Evolutionary conservation across 2,888 invertebrate genomes (phyloP).

Genomic region (Scaptomyza reducta): DNA sequence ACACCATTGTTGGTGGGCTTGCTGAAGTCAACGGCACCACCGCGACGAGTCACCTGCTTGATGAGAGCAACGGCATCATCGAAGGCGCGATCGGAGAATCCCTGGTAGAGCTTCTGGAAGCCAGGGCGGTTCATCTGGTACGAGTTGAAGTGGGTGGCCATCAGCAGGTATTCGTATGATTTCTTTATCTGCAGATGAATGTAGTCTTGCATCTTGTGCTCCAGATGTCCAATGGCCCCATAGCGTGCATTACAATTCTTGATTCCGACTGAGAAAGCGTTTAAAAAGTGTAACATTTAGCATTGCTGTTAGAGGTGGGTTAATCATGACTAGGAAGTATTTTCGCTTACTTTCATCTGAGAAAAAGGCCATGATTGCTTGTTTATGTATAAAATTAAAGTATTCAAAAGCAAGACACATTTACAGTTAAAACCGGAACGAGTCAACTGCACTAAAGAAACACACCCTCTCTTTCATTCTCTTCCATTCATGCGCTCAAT

Average conservation of each 20-base stretch:
- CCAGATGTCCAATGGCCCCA: constrained; percentile 74
- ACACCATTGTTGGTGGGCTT: constrained; percentile 56
- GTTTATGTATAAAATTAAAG: constrained; percentile 65
- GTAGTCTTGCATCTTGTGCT: constrained; percentile 77
- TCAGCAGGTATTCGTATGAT: constrained; percentile 91
- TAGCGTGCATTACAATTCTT: constrained; percentile 72
- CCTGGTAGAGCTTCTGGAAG: constrained; percentile 90
- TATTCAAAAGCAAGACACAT: constrained; percentile 50
- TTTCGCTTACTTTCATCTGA: constrained; percentile 76
- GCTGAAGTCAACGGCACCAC: constrained; percentile 87
- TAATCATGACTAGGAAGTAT: constrained; percentile 37
- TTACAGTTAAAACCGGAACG: constrained; percentile 51
- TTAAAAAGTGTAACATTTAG: constrained; percentile 5
- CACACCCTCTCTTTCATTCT: constrained; percentile 35
- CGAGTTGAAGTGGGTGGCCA: constrained; percentile 91
- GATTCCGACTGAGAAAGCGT: constrained; percentile 34
- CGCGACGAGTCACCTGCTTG: constrained; percentile 90
- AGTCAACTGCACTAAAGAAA: constrained; percentile 12
- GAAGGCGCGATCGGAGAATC: constrained; percentile 90
- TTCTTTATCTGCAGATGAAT: constrained; percentile 88
- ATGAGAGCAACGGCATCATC: constrained; percentile 90
- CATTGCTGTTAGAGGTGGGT: constrained; percentile 5
- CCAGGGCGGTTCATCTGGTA: constrained; percentile 91
- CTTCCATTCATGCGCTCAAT: constrained; percentile 37
- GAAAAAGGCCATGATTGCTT: constrained; percentile 81